Evolutionary conservation across 2,888 invertebrate species (phyloP), one percentile per base, ranked within the genome.

Genomic region (Fragum whitleyi): DNA sequence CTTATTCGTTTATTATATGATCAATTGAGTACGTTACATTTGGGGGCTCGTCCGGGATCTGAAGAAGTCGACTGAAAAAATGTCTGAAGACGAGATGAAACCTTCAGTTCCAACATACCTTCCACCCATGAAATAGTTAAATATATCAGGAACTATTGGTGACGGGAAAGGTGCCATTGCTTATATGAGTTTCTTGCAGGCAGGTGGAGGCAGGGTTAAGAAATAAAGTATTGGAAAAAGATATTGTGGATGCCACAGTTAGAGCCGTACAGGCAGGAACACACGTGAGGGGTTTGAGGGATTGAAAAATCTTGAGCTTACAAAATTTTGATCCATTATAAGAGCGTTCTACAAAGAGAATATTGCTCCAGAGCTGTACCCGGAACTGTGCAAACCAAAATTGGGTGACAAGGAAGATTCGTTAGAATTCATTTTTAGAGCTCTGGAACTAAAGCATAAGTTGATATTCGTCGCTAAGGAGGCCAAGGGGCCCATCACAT

Each of bases 271-370:
- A 68, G 14, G 57, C 61, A n/a, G 69, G 74, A 2, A 62, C 55
- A 14, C 61, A 67, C 39, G 23, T 80, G 3, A 3, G 80, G 42
- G 62, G 76, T 16, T 80, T 9, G 80, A 80, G 28, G 80, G 80
- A 1, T 23, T 76, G 1, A 62, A 76, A 6, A 23, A 59, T 19
- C 32, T 72, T 6, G 16, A 28, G 0, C 26, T 72, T 19, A 16
- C 21, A 21, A 51, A 62, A 28, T 16, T 77, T 1, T n/a, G 51
- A 14, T 19, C 53, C 1, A n/a, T 77, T 0, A 72, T 77, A 19
- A 51, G 77, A 23, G 65, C 65, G 14, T 77, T 67, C 29, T 77
- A 77, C 32, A 70, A 61, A 19, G 77, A 78, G 29, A 57, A 69
- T 9, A 73, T 51, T 16, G 42, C 78, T 7, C 53, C 78, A 19